Evolutionary conservation across 2,888 invertebrate species (phyloP), one percentile per base, ranked within the genome.

Genomic region (Pterostichus niger): DNA sequence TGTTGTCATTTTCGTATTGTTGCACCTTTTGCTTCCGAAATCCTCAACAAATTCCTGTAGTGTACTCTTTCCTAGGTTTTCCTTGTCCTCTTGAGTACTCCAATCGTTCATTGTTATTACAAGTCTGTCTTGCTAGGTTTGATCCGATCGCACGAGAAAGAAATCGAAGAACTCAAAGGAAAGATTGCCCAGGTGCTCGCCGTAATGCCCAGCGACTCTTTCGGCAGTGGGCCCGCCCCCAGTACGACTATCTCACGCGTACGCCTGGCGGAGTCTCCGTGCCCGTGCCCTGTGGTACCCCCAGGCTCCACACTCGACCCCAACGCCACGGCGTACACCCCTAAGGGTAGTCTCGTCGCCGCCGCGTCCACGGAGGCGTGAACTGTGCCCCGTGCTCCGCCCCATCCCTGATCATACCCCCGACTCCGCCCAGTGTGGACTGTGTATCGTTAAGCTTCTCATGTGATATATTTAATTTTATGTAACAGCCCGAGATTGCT

Each of bases 161-260:
- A 98, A 91, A 95, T 98, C 86, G 95, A 95, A 86, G 96, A 97
- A 89, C 92, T 98, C 86, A 98, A 98, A 89, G 93, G 94, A 84
- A 96, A 96, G 91, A 95, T 97, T 89, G 97, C 97, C 84, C 98
- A 98, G 91, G 95, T 98, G 89, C 91, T 98, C 90, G 98, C 98
- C 33, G 96, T 98, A 85, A 96, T 97, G 96, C 96, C 96, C 75
- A 92, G 93, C 85, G 95, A 95, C 88, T 91, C 92, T 79, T 92
- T 94, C 87, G 92, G 92, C 86, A 87, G 91, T 84, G 86, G 87
- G 33, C 90, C 92, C 81, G 89, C 92, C 61, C 91, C 92, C 85
- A 91, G 91, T 82, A 91, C 91, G 84, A 90, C 92, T 76, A 92
- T 93, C 87, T 93, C 93, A 84, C 93, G 93, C 89, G 91, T 94